A percentile compares a stretch with the other conserved stretches of the same genome.
Conservation (phyloP, 2,797 vertebrate genomes). For the Gephyroberyx darwinii region DNA sequence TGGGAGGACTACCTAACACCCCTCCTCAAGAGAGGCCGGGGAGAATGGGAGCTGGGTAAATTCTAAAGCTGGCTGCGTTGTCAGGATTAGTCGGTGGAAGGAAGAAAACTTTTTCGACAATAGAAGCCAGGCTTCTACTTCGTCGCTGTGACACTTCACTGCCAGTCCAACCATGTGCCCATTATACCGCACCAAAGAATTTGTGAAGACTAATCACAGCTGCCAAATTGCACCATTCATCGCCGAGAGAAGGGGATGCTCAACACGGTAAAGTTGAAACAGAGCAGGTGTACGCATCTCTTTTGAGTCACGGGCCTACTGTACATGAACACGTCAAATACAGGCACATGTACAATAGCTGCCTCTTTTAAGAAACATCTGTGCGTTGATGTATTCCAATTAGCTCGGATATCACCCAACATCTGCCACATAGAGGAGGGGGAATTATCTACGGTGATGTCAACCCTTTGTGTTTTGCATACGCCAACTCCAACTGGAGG, state of each 20-base stretch:
- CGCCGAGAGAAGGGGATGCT: not conserved
- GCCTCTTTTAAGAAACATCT: conserved; percentile 6
- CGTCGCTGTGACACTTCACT: conserved; percentile 36
- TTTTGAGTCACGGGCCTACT: conserved; percentile 19
- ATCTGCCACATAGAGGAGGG: conserved; percentile 67
- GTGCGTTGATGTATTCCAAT: conserved; percentile 59
- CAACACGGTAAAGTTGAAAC: conserved; percentile 4
- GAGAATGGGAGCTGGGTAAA: conserved; percentile 37
- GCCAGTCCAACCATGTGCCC: conserved; percentile 25
- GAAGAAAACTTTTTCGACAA: conserved; percentile 54
- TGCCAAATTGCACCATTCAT: conserved; percentile 13
- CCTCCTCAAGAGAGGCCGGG: conserved; percentile 37
- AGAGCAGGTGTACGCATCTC: conserved; percentile 25
- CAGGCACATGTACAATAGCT: conserved; percentile 16
- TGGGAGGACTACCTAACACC: conserved; percentile 47
- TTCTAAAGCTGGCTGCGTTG: conserved; percentile 40
- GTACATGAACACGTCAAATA: conserved; percentile 27
- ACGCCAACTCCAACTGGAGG: conserved; percentile 59
- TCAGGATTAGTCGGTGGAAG: conserved; percentile 50
- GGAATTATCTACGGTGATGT: conserved; percentile 62
- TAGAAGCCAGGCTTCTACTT: conserved; percentile 29
- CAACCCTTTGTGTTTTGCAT: conserved; percentile 62
- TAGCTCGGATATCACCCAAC: conserved; percentile 65
- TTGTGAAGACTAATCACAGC: conserved; percentile 15
- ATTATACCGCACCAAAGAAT: conserved; percentile 21